Evolutionary conservation across 2,888 invertebrate genomes (phyloP).

Genomic region (Phengaris arion): DNA sequence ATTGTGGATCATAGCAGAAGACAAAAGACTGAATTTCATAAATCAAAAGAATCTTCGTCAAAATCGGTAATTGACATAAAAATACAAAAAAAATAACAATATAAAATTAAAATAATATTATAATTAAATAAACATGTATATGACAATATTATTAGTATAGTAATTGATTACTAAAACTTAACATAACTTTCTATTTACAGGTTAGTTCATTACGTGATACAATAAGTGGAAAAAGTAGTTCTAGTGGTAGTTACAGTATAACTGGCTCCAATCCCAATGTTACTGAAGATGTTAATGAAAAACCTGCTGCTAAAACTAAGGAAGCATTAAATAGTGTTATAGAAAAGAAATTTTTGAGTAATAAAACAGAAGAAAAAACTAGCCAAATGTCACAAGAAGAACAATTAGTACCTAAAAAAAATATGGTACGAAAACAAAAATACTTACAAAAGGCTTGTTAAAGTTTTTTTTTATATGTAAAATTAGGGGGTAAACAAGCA

Average conservation of each 20-base stretch:
- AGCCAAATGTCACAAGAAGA: slow-evolving; percentile 52
- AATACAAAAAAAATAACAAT: not conserved
- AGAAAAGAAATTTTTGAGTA: slow-evolving; percentile 41
- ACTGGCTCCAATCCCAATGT: slow-evolving; percentile 72
- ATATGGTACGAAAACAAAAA: slow-evolving; percentile 52
- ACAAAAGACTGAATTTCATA: slow-evolving; percentile 72
- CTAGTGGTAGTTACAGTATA: slow-evolving; percentile 75
- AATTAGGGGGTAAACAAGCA: too few species aligned
- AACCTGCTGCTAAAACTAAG: slow-evolving; percentile 52
- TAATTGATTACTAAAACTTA: not conserved
- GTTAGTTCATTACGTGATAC: slow-evolving; percentile 50
- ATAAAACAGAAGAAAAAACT: slow-evolving; percentile 51
- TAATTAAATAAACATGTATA: not conserved
- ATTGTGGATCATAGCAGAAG: slow-evolving; percentile 60
- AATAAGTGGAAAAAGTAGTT: slow-evolving; percentile 73
- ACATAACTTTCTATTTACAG: not conserved
- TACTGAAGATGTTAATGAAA: slow-evolving; percentile 56
- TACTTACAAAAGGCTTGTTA: slow-evolving; percentile 3
- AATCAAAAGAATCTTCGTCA: slow-evolving; percentile 57
- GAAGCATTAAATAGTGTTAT: slow-evolving; percentile 50
- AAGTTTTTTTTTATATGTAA: not conserved
- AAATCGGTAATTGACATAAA: slow-evolving; percentile 48
- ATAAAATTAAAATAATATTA: not conserved
- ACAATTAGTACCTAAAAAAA: slow-evolving; percentile 62
- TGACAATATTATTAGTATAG: too few species aligned